Evolutionary conservation across 2,888 invertebrate genomes (phyloP).

Genomic region (Metalampra italica): DNA sequence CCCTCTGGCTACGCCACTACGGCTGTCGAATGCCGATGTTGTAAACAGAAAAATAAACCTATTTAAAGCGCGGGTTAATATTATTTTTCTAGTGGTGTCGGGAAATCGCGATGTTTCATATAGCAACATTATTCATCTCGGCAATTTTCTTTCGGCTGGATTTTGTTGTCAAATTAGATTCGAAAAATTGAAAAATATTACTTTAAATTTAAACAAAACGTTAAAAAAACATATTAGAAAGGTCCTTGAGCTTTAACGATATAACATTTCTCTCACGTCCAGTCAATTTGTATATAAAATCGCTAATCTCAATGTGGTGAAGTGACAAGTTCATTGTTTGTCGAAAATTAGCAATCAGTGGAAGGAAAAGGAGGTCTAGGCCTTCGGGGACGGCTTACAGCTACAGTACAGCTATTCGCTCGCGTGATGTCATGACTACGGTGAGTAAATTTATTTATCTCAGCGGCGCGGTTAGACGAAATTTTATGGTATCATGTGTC

Average conservation of each 20-base stretch:
- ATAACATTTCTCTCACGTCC: not conserved
- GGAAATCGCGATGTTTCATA: too few species aligned
- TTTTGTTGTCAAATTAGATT: not conserved
- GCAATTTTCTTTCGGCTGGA: constrained; percentile 10
- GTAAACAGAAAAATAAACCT: too few species aligned
- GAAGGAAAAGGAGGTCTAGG: constrained; percentile 29
- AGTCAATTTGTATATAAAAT: not conserved
- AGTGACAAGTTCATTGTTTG: not conserved
- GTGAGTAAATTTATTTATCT: constrained; percentile 41
- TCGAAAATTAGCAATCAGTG: not conserved
- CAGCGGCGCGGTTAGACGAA: constrained; percentile 13
- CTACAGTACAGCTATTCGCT: constrained; percentile 26
- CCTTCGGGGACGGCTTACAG: constrained; percentile 20
- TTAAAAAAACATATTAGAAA: not conserved
- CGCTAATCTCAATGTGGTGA: not conserved
- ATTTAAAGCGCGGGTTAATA: too few species aligned
- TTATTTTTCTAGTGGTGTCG: too few species aligned
- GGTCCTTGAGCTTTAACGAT: not conserved
- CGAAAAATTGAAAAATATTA: not conserved
- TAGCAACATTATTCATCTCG: not conserved
- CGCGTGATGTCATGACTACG: constrained; percentile 52
- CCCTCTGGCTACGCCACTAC: too few species aligned
- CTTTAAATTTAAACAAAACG: not conserved
- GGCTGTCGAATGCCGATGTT: too few species aligned
- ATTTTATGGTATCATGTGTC: not conserved